Evolutionary conservation across 2,113 vertebrate genomes (phyloP).

Genomic region (Clupea harengus): DNA sequence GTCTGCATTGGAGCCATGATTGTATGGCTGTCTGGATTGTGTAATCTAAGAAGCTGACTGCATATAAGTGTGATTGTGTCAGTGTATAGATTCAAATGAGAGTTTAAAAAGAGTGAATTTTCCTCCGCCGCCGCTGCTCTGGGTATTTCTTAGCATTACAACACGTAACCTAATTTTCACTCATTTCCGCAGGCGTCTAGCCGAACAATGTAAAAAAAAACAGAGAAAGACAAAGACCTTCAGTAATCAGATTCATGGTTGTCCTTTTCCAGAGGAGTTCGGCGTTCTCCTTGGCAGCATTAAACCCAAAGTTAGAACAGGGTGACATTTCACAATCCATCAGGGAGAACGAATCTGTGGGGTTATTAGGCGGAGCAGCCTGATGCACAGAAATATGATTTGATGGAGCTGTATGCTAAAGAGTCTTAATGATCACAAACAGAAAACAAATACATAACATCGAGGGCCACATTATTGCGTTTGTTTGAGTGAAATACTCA

Average conservation of each 20-base stretch:
- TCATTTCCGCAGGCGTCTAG: background rate
- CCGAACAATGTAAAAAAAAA: background rate
- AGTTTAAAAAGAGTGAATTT: background rate
- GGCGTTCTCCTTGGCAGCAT: background rate
- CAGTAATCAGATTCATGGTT: background rate
- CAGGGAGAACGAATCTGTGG: background rate
- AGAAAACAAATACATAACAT: background rate
- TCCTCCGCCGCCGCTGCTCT: background rate
- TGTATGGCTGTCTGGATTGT: background rate
- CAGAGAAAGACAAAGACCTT: background rate
- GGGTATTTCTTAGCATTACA: background rate
- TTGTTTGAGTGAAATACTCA: background rate
- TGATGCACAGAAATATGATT: background rate
- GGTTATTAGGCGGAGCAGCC: background rate
- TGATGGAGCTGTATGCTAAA: background rate
- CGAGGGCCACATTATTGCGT: background rate
- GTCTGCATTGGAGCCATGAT: background rate
- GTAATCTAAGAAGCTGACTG: background rate
- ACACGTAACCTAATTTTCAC: background rate
- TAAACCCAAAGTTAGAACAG: background rate
- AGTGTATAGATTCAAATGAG: background rate
- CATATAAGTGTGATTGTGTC: background rate
- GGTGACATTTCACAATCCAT: background rate
- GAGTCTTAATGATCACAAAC: background rate
- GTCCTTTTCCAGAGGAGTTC: background rate